These are phyloP conservation scores for Cephus sareptanus DNA, from an alignment of 2,888 invertebrate species.

Conservation along the genomic window DNA sequence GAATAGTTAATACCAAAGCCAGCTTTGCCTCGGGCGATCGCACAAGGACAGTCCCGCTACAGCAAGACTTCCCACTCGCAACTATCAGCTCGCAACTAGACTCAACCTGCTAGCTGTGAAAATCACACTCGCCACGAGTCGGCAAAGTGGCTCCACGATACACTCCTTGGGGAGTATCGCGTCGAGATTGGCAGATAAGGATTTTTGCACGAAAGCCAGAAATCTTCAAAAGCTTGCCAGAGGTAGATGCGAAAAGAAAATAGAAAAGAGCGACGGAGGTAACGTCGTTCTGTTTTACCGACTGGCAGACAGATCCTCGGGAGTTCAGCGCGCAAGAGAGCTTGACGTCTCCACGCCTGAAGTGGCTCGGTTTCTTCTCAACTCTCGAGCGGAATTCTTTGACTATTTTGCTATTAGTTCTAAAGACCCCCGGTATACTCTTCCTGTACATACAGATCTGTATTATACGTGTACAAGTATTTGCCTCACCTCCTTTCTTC, in stretches of 20 bases:
- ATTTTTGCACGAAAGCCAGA: neutral
- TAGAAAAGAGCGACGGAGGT: neutral
- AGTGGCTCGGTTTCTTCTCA: conserved; percentile 1
- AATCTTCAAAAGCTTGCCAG: neutral
- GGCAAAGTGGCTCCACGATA: neutral
- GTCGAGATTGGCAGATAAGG: neutral
- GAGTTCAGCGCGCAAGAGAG: neutral
- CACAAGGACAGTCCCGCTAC: conserved; percentile 56
- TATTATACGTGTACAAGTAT: neutral
- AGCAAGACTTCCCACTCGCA: conserved; percentile 18
- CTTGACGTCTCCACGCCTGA: conserved; percentile 6
- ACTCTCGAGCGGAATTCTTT: neutral
- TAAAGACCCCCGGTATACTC: neutral
- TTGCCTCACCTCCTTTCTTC: too few species aligned
- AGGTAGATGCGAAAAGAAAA: neutral
- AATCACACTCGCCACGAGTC: neutral
- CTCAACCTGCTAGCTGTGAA: neutral
- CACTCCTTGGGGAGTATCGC: neutral
- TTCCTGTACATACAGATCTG: neutral
- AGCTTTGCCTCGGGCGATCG: conserved; percentile 49
- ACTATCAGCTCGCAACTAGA: neutral
- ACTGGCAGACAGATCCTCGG: neutral
- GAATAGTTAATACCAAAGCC: conserved; percentile 45
- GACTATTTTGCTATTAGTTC: conserved; percentile 2
- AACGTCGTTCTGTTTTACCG: neutral